Base-by-base conservation (phyloP, 2,113 vertebrate species). In the Trematomus loennbergii region DNA sequence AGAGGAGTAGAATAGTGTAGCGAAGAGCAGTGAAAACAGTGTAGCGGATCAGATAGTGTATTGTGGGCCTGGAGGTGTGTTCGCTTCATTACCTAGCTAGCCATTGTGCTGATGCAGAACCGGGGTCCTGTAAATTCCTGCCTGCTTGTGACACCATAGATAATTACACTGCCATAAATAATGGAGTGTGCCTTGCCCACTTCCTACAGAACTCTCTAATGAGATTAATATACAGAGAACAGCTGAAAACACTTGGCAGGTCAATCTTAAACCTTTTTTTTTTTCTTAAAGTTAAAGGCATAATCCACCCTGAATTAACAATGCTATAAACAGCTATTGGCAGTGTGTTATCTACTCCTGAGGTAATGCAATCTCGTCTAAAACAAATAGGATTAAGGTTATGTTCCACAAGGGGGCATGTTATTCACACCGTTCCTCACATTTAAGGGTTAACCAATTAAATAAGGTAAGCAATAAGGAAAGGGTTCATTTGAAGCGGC, bases 121-220 rank as follows among this genome's bases (percentile, higher is more conserved):
- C 78, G 63, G 83, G 87, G 91, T 92, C 91, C 83, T 92, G 92
- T 91, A 93, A 93, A 94, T 92, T 92, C 79, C 82, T 91, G 91
- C 88, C 89, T 89, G 87, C 89, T 91, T 88, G 87, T 94, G 93
- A 94, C 91, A 92, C 89, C 87, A 83, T 84, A 91, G 92, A 93
- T 94, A 92, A 94, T 93, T 94, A 93, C 91, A 92, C 87, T 81
- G 85, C 88, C 88, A 94, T 92, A 94, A 94, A 94, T 94, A 93
- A 94, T 93, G 90, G 87, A 92, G 85, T 87, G 83, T 85, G 84
- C 91, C 83, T 90, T 83, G 87, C 87, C 88, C 87, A 89, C 85
- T 92, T 93, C 91, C 90, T 91, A 88, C 89, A 86, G 88, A 85
- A 52, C 73, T 86, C 74, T 66, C 60, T 92, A 92, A 94, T 93